Evolutionary conservation across 1,140 invertebrate species (phyloP), one percentile per base, ranked within the genome.

Genomic region (Mylabris phalerata): DNA sequence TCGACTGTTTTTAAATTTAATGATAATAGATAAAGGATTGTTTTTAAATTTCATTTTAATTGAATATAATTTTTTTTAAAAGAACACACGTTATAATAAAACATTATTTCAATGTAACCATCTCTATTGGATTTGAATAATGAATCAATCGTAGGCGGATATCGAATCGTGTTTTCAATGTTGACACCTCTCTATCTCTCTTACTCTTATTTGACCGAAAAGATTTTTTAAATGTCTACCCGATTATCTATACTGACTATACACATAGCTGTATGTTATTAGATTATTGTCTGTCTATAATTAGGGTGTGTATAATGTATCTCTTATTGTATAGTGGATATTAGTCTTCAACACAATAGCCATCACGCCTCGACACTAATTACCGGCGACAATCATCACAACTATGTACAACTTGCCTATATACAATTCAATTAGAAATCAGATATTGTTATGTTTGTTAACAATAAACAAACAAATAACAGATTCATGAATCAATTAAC

Each of bases 321-420:
- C 51, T 38, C 46, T 54, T 54, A 54, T 54, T 54, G 42, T 54
- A 54, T 54, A 45, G 45, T 54, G 45, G 51, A 54, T 45, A 46
- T 54, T 54, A 54, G 51, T 54, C 26, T 32, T 46, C 10, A 54
- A 54, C 51, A 54, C 51, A 54, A 54, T 54, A 24, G 51, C 25
- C 43, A 42, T 54, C 51, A 54, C 51, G 51, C 51, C 51, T 54
- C 44, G 39, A 54, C 42, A 54, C 51, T 54, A 54, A 54, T 54
- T 54, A 54, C 51, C 44, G 51, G 39, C 51, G 51, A 46, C 42
- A 54, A 54, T 54, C 51, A 54, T 54, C 45, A 42, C 43, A 38
- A 38, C 51, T 54, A 45, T 54, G 43, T 32, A 32, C 7, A 32
- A 7, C 32, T 32, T 32, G 32, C 32, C 1, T 32, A 32, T 32